A percentile compares a stretch with the other conserved stretches of the same genome.
These are phyloP conservation scores for Vultur gryphus DNA, from an alignment of 2,797 vertebrate species.

Conservation along the genomic window DNA sequence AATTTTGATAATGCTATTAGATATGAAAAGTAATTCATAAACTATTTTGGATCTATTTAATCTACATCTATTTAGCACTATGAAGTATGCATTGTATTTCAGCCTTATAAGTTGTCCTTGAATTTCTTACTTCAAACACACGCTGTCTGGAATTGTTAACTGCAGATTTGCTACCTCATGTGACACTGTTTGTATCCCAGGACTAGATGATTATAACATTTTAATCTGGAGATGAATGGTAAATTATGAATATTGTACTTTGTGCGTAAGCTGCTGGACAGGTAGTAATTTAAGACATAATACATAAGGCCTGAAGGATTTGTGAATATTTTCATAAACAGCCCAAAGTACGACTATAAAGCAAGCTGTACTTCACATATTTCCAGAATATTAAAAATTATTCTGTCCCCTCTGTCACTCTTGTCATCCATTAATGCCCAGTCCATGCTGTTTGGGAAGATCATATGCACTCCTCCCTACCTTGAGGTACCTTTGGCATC, in stretches of 20 bases:
- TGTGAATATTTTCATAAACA: not conserved
- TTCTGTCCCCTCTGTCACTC: not conserved
- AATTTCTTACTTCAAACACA: not conserved
- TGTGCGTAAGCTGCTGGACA: not conserved
- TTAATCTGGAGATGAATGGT: not conserved
- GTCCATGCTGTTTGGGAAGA: not conserved
- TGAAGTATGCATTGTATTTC: not conserved
- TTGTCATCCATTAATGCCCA: not conserved
- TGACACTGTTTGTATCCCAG: not conserved
- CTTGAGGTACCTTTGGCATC: not conserved
- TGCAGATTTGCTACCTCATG: not conserved
- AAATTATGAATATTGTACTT: not conserved
- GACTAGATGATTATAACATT: not conserved
- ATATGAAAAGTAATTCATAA: not conserved
- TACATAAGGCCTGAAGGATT: not conserved
- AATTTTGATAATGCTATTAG: not conserved
- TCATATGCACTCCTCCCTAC: fast-evolving
- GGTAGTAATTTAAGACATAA: not conserved
- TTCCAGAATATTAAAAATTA: not conserved
- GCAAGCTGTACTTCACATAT: not conserved
- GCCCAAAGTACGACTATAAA: not conserved
- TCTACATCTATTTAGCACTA: not conserved
- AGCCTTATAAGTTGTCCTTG: not conserved
- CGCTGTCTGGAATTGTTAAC: not conserved
- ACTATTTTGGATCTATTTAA: not conserved